Evolutionary conservation across 2,888 invertebrate species (phyloP).

Genomic region (Alcis repandata): DNA sequence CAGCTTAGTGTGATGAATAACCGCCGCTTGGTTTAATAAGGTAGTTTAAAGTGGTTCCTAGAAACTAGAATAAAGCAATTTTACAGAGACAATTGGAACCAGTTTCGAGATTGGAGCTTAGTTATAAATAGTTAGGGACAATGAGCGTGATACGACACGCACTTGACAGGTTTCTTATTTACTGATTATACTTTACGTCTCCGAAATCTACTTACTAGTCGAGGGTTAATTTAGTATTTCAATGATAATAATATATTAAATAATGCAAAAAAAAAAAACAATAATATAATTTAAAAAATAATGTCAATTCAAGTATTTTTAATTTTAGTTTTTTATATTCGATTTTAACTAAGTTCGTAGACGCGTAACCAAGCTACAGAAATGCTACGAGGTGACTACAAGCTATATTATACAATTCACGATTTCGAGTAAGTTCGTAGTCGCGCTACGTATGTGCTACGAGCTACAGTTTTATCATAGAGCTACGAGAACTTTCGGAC

Average conservation of each 20-base stretch:
- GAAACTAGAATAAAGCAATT: not conserved
- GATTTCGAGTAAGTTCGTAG: not conserved
- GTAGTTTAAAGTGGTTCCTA: not conserved
- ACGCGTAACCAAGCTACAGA: constrained; percentile 14
- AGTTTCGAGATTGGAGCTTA: too few species aligned
- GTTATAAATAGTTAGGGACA: too few species aligned
- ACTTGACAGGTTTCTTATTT: too few species aligned
- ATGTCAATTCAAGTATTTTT: not conserved
- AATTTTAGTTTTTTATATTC: not conserved
- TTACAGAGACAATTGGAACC: not conserved
- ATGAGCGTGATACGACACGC: too few species aligned
- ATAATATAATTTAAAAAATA: too few species aligned
- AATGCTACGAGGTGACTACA: constrained; percentile 7
- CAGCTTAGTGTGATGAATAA: constrained; percentile 31
- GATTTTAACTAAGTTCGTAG: constrained; percentile 1
- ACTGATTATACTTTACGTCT: too few species aligned
- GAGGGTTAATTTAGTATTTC: too few species aligned
- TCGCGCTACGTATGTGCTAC: too few species aligned
- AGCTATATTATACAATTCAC: not conserved
- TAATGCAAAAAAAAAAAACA: too few species aligned
- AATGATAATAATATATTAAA: too few species aligned
- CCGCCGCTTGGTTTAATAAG: constrained; percentile 15
- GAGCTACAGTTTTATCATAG: too few species aligned
- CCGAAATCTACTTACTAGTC: too few species aligned
- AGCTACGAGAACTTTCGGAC: not conserved